These are phyloP conservation scores for Chromobotia macracanthus DNA, from an alignment of 2,797 vertebrate genomes.

Conservation along the genomic window DNA sequence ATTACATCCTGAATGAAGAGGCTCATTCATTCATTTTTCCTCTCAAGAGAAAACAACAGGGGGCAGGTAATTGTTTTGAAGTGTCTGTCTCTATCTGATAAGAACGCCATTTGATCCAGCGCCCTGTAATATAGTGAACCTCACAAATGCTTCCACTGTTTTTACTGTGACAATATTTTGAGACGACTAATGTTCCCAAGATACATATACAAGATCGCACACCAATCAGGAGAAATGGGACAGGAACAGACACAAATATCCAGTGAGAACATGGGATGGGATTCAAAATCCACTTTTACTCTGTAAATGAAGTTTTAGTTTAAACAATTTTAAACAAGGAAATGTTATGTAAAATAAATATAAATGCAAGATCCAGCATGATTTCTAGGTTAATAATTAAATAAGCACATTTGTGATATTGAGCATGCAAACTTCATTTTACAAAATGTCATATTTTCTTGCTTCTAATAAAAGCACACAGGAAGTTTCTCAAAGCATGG, in stretches of 20 bases:
- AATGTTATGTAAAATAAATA: too few relatives aligned
- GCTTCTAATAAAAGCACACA: not conserved
- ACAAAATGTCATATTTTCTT: too few relatives aligned
- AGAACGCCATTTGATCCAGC: not conserved
- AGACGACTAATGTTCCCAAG: not conserved
- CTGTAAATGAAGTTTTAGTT: too few relatives aligned
- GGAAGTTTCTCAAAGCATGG: not conserved
- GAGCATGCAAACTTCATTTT: too few relatives aligned
- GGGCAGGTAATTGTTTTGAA: constrained; percentile 46
- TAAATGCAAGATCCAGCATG: too few relatives aligned
- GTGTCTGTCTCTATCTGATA: constrained; percentile 33
- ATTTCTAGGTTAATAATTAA: too few relatives aligned
- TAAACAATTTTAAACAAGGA: too few relatives aligned
- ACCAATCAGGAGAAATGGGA: not conserved
- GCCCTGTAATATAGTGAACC: constrained; percentile 17
- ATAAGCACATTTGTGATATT: too few relatives aligned
- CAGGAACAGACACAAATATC: not conserved
- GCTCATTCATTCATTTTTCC: not conserved
- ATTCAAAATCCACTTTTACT: too few relatives aligned
- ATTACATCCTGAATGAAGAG: constrained; percentile 26
- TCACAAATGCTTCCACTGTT: not conserved
- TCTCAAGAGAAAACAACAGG: constrained; percentile 32
- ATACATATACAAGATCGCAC: not conserved
- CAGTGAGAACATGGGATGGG: not conserved
- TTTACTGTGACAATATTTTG: constrained; percentile 8